Evolutionary conservation across 2,888 invertebrate species (phyloP).

Genomic region (Endotricha flammealis): DNA sequence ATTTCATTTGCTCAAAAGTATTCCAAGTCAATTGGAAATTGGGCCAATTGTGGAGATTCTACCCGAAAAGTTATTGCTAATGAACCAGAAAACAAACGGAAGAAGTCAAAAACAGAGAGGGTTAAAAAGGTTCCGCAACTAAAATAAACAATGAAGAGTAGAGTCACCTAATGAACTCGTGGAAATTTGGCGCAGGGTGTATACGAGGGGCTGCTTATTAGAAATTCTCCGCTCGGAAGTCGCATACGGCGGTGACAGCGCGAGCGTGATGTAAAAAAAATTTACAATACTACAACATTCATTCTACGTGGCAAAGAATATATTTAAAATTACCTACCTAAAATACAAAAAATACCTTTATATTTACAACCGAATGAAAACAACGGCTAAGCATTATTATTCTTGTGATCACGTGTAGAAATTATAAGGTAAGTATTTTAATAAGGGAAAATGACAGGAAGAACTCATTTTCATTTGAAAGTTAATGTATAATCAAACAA

Average conservation of each 20-base stretch:
- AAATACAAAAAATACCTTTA: background rate
- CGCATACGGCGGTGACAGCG: slow-evolving; percentile 39
- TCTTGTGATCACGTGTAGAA: too few relatives aligned
- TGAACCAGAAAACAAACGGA: slow-evolving; percentile 42
- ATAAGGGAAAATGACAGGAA: slow-evolving; percentile 3
- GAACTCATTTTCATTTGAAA: slow-evolving; percentile 11
- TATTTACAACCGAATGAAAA: too few relatives aligned
- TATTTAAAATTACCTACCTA: background rate
- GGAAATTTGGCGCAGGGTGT: slow-evolving; percentile 54
- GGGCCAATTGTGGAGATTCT: slow-evolving; percentile 11
- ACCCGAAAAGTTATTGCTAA: slow-evolving; percentile 25
- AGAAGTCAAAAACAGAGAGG: slow-evolving; percentile 41
- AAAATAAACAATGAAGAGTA: slow-evolving; percentile 58
- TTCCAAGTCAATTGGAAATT: slow-evolving; percentile 1
- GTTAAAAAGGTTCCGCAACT: slow-evolving; percentile 45
- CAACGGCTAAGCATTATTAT: too few relatives aligned
- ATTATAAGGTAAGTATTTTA: background rate
- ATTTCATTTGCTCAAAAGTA: too few relatives aligned
- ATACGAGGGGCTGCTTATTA: slow-evolving; percentile 55
- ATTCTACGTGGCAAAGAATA: background rate
- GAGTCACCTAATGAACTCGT: slow-evolving; percentile 63
- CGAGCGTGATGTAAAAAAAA: slow-evolving; percentile 31
- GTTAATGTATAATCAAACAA: slow-evolving; percentile 38
- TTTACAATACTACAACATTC: slow-evolving; percentile 34
- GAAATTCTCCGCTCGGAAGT: slow-evolving; percentile 52